A percentile compares a stretch with the other conserved stretches of the same genome.
Conservation (phyloP, 2,888 invertebrate genomes). For the Plutella xylostella region DNA sequence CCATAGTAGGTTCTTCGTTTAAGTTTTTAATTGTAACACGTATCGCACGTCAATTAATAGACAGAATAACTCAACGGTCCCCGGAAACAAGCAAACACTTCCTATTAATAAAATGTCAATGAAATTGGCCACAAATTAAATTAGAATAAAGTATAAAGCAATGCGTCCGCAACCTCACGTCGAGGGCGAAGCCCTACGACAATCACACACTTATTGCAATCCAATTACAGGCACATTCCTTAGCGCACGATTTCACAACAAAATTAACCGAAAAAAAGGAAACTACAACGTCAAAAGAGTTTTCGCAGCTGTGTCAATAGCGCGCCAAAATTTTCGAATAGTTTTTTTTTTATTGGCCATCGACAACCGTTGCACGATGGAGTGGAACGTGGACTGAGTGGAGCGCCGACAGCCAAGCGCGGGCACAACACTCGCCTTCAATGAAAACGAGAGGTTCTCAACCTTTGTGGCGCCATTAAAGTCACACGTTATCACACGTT, state of each 20-base stretch:
- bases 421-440: no score
- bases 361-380: constrained; percentile 31
- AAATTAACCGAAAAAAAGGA: background rate
- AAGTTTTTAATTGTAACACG: no score
- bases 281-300: background rate
- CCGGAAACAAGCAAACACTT: no score
- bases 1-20: constrained; percentile 40
- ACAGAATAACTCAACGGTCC: no score
- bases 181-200: constrained; percentile 36
- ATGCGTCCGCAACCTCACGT: constrained; percentile 24
- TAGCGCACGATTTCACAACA: background rate
- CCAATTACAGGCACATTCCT: constrained; percentile 1
- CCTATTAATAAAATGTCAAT: no score
- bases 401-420: constrained; percentile 33
- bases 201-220: constrained; percentile 21
- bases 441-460: constrained; percentile 45
- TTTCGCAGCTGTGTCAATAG: background rate
- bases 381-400: constrained; percentile 33
- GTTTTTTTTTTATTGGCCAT: constrained; percentile 8
- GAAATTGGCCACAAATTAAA: constrained; percentile 13
- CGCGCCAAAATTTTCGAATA: background rate
- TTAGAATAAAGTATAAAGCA: constrained; percentile 8
- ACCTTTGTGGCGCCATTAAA: no score
- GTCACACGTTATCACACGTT: no score
- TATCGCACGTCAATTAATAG: no score